Base-by-base conservation (phyloP, 2,888 invertebrate genomes). In the Harpagoxenus sublaevis region DNA sequence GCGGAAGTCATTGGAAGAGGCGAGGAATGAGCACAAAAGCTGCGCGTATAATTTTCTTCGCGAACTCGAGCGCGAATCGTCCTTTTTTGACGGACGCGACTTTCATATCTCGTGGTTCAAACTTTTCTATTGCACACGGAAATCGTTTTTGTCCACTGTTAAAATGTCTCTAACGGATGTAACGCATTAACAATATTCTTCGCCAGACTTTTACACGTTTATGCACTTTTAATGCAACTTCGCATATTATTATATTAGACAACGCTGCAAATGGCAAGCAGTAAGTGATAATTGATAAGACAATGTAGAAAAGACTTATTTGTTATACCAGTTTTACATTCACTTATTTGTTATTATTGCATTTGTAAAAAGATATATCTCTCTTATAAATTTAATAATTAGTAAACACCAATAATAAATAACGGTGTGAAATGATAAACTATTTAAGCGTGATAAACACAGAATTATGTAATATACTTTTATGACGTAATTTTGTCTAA, bases 1-100 rank as follows among this genome's bases (percentile, higher is more conserved):
- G 51, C 89, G 89, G 89, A 90, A 90, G 87, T 88, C 88, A 60
- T 88, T 88, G 77, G 62, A 66, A 66, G 66, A 45, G 68, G 68
- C 55, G 82, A 81, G 71, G 63, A 65, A 51, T 35, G 70, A 83
- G 83, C 84, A 86, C 90, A 88, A 89, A 86, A 89, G 85, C 63
- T 28, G 63, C 85, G 62, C 85, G 81, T 79, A 86, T 75, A 87
- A 90, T 90, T 90, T 86, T 89, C 84, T 81, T 53, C 77, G 65
- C 65, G 77, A 85, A 84, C 74, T 81, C 70, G 79, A 62, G 68
- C 60, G 85, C 87, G 77, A 70, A 70, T 63, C 77, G 55, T 86
- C 55, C 84, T 79, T 88, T 71, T 73, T 84, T 75, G 63, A 45
- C 71, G 65, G 51, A 70, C 63, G 78, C 10, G n/a, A 42, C 42